These are phyloP conservation scores for Phycodurus eques DNA, from an alignment of 2,113 vertebrate species.

Conservation along the genomic window DNA sequence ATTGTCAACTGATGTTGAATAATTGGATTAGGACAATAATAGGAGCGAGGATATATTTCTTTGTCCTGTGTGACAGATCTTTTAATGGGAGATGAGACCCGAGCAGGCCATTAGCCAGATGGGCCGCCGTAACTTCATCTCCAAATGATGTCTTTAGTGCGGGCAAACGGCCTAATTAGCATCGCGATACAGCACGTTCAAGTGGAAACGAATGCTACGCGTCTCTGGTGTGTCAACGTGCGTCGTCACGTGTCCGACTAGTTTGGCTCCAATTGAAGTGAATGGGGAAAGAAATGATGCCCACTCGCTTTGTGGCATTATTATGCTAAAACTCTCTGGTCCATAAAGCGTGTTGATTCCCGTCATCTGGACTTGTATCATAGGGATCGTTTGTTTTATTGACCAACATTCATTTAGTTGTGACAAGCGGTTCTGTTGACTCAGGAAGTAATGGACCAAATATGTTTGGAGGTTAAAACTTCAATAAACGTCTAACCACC, in stretches of 20 bases:
- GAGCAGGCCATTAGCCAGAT: slow-evolving; percentile 73
- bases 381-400: slow-evolving; percentile 47
- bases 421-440: slow-evolving; percentile 7
- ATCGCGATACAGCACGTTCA: slow-evolving; percentile 46
- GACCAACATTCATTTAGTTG: slow-evolving; percentile 46
- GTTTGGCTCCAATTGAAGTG: background rate
- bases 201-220: slow-evolving; percentile 40
- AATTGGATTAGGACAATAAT: slow-evolving; percentile 79
- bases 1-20: slow-evolving; percentile 65
- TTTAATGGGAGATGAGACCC: slow-evolving; percentile 75
- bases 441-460: slow-evolving; percentile 23
- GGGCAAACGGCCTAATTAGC: slow-evolving; percentile 75
- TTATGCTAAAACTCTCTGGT: background rate
- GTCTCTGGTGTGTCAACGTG: background rate
- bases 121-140: slow-evolving; percentile 71
- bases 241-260: background rate
- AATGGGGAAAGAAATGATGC: background rate
- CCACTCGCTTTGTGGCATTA: background rate
- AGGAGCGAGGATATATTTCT: slow-evolving; percentile 72
- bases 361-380: slow-evolving; percentile 23
- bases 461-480: slow-evolving; percentile 28
- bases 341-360: slow-evolving; percentile 26
- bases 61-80: slow-evolving; percentile 73
- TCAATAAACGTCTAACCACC: background rate
- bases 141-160: slow-evolving; percentile 71